These are phyloP conservation scores for Sinocyclocheilus rhinocerous DNA, from an alignment of 2,113 vertebrate species.

Conservation along the genomic window DNA sequence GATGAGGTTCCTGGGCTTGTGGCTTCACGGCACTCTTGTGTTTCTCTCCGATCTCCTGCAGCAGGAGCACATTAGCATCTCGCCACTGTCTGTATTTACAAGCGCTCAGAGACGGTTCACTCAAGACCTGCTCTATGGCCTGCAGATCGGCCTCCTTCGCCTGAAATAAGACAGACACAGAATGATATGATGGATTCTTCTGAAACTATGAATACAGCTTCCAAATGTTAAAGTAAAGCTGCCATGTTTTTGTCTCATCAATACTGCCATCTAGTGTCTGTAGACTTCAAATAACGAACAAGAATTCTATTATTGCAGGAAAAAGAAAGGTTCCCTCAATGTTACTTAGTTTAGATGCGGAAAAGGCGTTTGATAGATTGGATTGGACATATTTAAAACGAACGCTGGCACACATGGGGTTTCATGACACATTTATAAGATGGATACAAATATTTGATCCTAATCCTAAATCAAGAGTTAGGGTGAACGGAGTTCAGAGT, in stretches of 20 bases:
- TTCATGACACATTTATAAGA: too few species aligned
- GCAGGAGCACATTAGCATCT: constrained; percentile 76
- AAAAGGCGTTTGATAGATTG: too few species aligned
- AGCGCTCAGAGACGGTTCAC: constrained; percentile 76
- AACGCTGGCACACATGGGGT: too few species aligned
- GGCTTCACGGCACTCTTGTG: constrained; percentile 30
- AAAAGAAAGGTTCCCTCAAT: too few species aligned
- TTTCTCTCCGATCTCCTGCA: constrained; percentile 81
- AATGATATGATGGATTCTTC: not conserved
- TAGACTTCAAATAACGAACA: not conserved
- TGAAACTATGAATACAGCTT: not conserved
- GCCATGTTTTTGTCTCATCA: not conserved
- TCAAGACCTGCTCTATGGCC: constrained; percentile 82
- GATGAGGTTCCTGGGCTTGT: not conserved
- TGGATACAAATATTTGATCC: too few species aligned
- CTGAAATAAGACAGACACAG: constrained; percentile 63
- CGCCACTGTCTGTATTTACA: constrained; percentile 82
- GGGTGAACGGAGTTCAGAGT: too few species aligned
- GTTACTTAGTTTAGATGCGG: too few species aligned
- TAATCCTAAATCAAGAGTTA: too few species aligned
- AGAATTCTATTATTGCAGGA: too few species aligned
- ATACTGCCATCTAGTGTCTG: constrained; percentile 31
- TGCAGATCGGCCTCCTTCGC: constrained; percentile 85
- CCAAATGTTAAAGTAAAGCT: not conserved
- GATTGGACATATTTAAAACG: too few species aligned